Evolutionary conservation across 2,797 vertebrate genomes (phyloP).

Genomic region (Helostoma temminkii): DNA sequence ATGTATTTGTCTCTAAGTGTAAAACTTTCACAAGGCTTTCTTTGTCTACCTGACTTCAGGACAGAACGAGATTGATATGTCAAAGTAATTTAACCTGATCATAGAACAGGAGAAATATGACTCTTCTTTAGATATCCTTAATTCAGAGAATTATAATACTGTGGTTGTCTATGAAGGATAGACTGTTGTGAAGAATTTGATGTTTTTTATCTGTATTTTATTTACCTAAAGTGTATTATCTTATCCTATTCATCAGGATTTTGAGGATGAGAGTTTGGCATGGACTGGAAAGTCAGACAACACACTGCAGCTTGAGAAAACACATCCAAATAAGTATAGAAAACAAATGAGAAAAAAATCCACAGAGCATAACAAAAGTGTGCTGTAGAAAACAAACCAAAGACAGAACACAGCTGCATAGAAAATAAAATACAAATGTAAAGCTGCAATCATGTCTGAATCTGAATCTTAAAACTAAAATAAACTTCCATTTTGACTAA

Average conservation of each 20-base stretch:
- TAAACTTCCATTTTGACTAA: neutral
- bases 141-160: constrained; percentile 17
- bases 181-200: constrained; percentile 16
- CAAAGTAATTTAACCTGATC: constrained; percentile 62
- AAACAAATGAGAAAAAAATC: too few species aligned
- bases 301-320: neutral
- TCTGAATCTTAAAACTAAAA: neutral
- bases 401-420: neutral
- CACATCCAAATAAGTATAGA: neutral
- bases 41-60: constrained; percentile 39
- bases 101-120: constrained; percentile 24
- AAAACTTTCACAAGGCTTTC: constrained; percentile 45
- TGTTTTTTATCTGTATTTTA: constrained; percentile 16
- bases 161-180: constrained; percentile 11
- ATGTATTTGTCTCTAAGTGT: constrained; percentile 52
- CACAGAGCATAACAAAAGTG: neutral
- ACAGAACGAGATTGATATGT: constrained; percentile 39
- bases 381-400: neutral
- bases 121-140: constrained; percentile 18
- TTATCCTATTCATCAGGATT: constrained; percentile 8
- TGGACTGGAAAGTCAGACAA: neutral
- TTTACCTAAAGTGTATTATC: neutral
- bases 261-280: neutral
- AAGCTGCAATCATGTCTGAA: neutral
- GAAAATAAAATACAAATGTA: too few species aligned